Conservation (phyloP, 2,113 vertebrate species). For the Mirounga angustirostris region DNA sequence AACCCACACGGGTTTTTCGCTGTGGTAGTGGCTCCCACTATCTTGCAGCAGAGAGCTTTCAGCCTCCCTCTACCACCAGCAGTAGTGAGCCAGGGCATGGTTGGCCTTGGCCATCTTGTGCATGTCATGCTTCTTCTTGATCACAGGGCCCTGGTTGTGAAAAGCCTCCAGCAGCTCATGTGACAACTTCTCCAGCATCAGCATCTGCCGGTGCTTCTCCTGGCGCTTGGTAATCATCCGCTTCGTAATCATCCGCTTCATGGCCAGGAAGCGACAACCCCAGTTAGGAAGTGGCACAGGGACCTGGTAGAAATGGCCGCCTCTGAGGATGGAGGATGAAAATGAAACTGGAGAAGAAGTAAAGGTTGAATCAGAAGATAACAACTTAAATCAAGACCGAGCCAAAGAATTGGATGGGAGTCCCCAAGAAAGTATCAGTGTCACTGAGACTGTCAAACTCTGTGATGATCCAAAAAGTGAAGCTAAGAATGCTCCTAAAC, state of each 20-base stretch:
- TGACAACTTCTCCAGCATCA: conserved; percentile 95
- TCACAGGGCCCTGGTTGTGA: conserved; percentile 91
- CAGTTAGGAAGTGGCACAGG: conserved; percentile 92
- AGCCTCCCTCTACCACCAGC: conserved; percentile 92
- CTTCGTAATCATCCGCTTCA: conserved; percentile 98
- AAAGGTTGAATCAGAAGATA: conserved; percentile 65
- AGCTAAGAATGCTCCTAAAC: conserved; percentile 87
- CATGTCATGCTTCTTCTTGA: conserved; percentile 93
- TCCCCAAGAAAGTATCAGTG: conserved; percentile 42
- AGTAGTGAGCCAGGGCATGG: conserved; percentile 96
- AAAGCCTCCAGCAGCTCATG: conserved; percentile 94
- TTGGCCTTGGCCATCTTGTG: conserved; percentile 99
- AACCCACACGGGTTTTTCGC: not conserved
- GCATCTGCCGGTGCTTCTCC: conserved; percentile 90
- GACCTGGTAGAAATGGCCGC: conserved; percentile 87
- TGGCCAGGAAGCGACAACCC: conserved; percentile 93
- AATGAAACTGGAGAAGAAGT: conserved; percentile 72
- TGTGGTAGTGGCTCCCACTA: accelerated
- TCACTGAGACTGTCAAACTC: conserved; percentile 15
- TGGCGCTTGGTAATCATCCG: conserved; percentile 96
- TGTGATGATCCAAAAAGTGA: conserved; percentile 74
- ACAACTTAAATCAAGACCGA: not conserved
- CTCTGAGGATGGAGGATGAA: conserved; percentile 27
- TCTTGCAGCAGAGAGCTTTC: accelerated
- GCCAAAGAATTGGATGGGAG: conserved; percentile 55